Evolutionary conservation across 2,888 invertebrate species (phyloP).

Genomic region (Norana najaformis): DNA sequence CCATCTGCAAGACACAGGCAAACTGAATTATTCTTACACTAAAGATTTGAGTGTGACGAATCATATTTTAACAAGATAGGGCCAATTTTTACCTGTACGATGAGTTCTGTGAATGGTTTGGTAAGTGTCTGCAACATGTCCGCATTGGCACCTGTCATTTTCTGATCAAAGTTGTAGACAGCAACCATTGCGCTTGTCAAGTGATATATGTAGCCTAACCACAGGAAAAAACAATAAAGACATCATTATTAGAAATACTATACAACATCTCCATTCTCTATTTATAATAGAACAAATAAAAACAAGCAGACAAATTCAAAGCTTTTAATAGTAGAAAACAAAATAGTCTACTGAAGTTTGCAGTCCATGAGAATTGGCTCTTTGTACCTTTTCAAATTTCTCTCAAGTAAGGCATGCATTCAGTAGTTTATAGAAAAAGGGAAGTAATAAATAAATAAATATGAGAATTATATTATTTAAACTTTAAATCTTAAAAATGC

Average conservation of each 20-base stretch:
- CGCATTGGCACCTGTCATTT: constrained; percentile 14
- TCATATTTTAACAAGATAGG: neutral
- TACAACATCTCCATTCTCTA: neutral
- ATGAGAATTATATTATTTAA: neutral
- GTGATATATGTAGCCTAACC: constrained; percentile 46
- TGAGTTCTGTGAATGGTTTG: constrained; percentile 62
- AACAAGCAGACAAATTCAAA: neutral
- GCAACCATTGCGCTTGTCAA: constrained; percentile 55
- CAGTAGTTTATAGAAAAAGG: neutral
- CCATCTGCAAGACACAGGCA: neutral
- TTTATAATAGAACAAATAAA: neutral
- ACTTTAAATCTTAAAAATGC: neutral
- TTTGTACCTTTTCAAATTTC: neutral
- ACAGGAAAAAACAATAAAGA: constrained; percentile 15
- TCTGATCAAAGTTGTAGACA: neutral
- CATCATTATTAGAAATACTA: constrained; percentile 7
- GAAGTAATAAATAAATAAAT: neutral
- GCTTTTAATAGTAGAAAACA: neutral
- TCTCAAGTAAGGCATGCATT: neutral
- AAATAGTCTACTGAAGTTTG: neutral
- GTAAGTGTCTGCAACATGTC: constrained; percentile 63
- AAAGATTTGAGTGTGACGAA: neutral
- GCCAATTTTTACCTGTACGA: constrained; percentile 54
- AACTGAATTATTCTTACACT: neutral
- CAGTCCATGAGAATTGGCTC: neutral